Evolutionary conservation across 2,888 invertebrate genomes (phyloP), one percentile per base, ranked within the genome.

Genomic region (Nudaria mundana): DNA sequence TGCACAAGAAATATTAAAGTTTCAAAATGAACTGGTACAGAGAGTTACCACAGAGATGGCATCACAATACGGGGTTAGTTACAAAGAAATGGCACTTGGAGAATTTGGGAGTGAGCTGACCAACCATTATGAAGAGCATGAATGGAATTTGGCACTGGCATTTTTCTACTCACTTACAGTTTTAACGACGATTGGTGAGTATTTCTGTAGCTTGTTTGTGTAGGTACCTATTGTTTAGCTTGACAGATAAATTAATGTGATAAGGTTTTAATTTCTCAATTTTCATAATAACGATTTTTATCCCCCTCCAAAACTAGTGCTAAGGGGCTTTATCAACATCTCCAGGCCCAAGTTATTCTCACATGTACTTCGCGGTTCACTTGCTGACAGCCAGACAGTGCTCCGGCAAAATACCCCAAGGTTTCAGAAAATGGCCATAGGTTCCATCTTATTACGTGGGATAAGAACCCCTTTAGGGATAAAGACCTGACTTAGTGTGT

Each of bases 111-210:
- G 75, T 25, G 81, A 81, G 66, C 57, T 80, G 56, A 69, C 73
- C 55, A 77, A 82, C 77, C 76, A 87, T 78, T 81, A 82, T 54
- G 86, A 89, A 54, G 93, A 93, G 60, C 92, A 93, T 75, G 95
- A 96, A 76, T 96, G 96, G 96, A 95, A 94, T 76, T 93, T 96
- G 76, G 95, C 96, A 38, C 93, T 94, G 67, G 96, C 98, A 37
- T 98, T 98, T 86, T 93, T 98, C 63, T 98, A 98, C 85, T 97
- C 97, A 13, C 91, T 98, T 58, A 98, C 98, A 23, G 97, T 98
- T 53, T 91, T 98, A 63, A 98, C 97, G 33, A 98, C 96, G 46
- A 95, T 96, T 75, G 96, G 96, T 96, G 79, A 93, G 94, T 89
- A 37, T 38, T 39, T 43, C 37, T 34, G 23, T 47, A 39, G 44